phyloP scores from a whole-genome alignment of 30 jellyfish, hydroid and myxozoan genomes.

The Nemopilema nomurai region DNA sequence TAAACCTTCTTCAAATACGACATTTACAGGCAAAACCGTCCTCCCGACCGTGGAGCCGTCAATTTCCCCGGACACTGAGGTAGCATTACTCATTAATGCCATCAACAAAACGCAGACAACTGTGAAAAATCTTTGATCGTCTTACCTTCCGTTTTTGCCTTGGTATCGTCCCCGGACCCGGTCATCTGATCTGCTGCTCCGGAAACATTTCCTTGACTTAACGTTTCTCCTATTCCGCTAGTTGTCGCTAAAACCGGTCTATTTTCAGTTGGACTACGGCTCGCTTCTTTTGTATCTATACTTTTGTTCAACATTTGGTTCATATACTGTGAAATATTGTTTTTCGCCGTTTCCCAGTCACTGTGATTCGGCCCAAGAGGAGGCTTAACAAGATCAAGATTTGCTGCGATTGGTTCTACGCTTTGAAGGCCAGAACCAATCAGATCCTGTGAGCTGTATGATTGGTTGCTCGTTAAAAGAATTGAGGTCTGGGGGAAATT shows the following conservation, averaged over 20 bases:
- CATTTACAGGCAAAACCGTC: no score
- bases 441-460: background rate
- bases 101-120: no score
- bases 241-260: constrained; percentile 14
- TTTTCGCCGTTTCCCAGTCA: constrained; percentile 64
- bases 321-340: constrained; percentile 65
- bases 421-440: background rate
- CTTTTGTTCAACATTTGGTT: constrained; percentile 35
- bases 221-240: background rate
- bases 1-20: no score
- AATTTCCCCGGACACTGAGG: no score
- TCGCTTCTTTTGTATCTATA: constrained; percentile 16
- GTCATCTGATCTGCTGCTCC: background rate
- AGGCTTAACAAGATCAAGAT: constrained; percentile 36
- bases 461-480: background rate
- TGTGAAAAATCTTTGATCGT: background rate
- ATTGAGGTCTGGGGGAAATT: background rate
- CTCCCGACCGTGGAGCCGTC: no score
- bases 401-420: background rate
- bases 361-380: constrained; percentile 22
- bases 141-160: background rate
- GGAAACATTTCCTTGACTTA: background rate
- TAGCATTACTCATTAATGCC: no score
- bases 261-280: constrained; percentile 21
- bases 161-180: background rate